Conservation (phyloP, 2,113 vertebrate genomes). For the Octodon degus region DNA sequence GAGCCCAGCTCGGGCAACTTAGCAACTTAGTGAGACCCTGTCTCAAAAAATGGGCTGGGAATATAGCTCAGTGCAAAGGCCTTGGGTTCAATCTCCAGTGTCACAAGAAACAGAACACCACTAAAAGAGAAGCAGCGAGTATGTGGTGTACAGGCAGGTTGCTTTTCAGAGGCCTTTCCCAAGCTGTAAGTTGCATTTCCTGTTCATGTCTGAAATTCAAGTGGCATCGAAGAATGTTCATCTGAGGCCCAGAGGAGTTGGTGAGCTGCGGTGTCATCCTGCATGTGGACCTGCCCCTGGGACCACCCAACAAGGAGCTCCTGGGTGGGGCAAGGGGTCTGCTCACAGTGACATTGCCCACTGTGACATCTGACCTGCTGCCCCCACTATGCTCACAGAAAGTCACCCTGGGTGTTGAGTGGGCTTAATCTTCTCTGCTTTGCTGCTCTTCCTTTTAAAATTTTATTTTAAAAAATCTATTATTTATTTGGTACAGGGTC, state of each 20-base stretch:
- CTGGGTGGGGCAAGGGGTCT: background rate
- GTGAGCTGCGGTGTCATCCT: background rate
- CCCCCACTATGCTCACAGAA: background rate
- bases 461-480: no score
- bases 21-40: background rate
- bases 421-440: background rate
- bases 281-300: background rate
- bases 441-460: no score
- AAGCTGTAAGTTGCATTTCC: background rate
- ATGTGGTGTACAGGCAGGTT: background rate
- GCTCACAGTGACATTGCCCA: background rate
- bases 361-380: background rate
- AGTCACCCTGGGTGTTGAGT: background rate
- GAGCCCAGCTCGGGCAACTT: background rate
- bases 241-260: background rate
- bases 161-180: background rate
- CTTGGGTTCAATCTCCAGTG: background rate
- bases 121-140: background rate
- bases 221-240: background rate
- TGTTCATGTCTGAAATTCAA: conserved; percentile 17
- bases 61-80: background rate
- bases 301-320: background rate
- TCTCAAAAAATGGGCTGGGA: background rate
- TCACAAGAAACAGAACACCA: background rate
- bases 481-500: no score